A percentile compares a stretch with the other conserved stretches of the same genome.
Conservation (phyloP, 2,888 invertebrate genomes). For the Cylindroiulus punctatus region DNA sequence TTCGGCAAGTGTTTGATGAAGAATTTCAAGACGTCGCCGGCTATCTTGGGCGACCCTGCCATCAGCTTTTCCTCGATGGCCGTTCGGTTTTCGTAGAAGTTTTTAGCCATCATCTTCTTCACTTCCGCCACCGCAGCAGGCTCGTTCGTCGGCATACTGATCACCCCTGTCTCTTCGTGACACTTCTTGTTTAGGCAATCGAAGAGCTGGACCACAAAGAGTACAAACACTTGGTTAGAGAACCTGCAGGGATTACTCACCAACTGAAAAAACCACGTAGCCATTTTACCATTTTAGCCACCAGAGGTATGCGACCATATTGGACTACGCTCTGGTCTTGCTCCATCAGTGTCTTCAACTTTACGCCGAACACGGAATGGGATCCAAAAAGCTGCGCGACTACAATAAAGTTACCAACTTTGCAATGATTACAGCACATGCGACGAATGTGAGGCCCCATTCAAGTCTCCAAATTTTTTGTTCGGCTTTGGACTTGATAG, state of each 20-base stretch:
- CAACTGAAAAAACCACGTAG: too few relatives aligned
- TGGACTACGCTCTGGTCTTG: background rate
- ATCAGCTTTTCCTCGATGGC: slow-evolving; percentile 65
- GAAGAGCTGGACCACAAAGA: background rate
- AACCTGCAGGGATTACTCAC: background rate
- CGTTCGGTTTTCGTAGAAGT: background rate
- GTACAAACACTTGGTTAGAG: too few relatives aligned
- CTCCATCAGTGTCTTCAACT: background rate
- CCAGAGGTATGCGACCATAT: background rate
- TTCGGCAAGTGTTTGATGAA: slow-evolving; percentile 85
- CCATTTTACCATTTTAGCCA: background rate
- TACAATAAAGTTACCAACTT: background rate
- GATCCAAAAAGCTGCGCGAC: background rate
- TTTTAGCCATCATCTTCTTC: background rate
- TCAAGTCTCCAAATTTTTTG: too few relatives aligned
- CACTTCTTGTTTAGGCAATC: background rate
- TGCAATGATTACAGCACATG: background rate
- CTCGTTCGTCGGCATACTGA: background rate
- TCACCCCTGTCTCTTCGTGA: background rate
- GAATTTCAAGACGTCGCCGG: slow-evolving; percentile 84
- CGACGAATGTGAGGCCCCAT: too few relatives aligned
- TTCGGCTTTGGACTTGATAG: too few relatives aligned
- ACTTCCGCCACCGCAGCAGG: background rate
- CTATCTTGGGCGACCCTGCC: slow-evolving; percentile 80
- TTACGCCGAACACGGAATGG: background rate